phyloP scores from a whole-genome alignment of 2,888 invertebrate genomes.

The Calameuta pallipes region DNA sequence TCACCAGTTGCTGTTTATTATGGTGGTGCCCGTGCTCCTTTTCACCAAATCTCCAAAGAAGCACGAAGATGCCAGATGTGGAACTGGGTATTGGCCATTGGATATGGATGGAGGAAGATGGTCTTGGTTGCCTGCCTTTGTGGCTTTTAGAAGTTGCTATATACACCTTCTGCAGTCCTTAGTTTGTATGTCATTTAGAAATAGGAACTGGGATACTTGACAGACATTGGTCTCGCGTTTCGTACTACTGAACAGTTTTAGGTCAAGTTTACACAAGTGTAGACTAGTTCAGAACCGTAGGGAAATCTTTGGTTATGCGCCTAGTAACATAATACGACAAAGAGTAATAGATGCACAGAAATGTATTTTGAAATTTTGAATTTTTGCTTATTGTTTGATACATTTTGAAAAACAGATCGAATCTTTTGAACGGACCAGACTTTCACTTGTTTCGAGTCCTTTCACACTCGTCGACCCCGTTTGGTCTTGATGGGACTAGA shows the following conservation, averaged over 20 bases:
- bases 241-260: conserved; percentile 29
- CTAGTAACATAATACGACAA: background rate
- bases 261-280: conserved; percentile 44
- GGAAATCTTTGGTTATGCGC: background rate
- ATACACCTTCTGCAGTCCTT: background rate
- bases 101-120: conserved; percentile 12
- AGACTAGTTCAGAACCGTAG: background rate
- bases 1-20: conserved; percentile 50
- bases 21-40: conserved; percentile 37
- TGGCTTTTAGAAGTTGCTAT: conserved; percentile 20
- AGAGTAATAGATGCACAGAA: background rate
- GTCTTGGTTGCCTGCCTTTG: conserved; percentile 27
- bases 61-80: conserved; percentile 16
- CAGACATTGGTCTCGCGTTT: conserved; percentile 26
- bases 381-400: background rate
- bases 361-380: background rate
- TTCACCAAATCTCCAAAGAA: conserved; percentile 36
- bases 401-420: background rate
- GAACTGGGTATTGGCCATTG: background rate
- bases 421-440: background rate
- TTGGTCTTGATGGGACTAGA: background rate
- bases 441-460: background rate
- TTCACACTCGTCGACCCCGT: background rate
- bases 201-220: background rate
- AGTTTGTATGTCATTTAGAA: background rate